A percentile compares a stretch with the other conserved stretches of the same genome.
phyloP scores from a whole-genome alignment of 2,113 vertebrate genomes.

The Festucalex cinctus region DNA sequence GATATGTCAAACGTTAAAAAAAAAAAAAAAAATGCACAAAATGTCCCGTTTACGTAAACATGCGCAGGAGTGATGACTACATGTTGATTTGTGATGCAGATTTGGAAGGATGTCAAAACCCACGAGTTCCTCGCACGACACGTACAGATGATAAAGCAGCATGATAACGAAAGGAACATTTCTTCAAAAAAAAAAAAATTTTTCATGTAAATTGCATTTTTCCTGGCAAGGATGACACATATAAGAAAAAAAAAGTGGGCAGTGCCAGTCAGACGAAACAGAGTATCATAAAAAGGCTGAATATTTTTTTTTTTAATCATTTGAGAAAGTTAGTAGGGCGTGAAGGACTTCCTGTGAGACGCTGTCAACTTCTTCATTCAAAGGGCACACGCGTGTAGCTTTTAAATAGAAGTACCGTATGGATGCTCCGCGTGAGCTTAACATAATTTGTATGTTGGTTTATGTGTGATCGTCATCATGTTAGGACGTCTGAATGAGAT shows the following conservation, averaged over 20 bases:
- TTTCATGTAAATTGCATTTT: background rate
- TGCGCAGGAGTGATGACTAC: background rate
- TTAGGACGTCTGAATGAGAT: background rate
- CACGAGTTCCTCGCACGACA: background rate
- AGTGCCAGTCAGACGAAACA: background rate
- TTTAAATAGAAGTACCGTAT: background rate
- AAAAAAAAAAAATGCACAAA: too few relatives aligned
- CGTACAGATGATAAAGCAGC: background rate
- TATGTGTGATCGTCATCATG: background rate
- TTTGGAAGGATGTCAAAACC: background rate
- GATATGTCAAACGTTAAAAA: too few relatives aligned
- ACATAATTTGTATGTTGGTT: background rate
- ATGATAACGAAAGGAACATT: background rate
- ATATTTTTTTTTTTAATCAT: background rate
- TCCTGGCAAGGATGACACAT: background rate
- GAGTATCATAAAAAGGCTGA: background rate
- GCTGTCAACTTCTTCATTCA: background rate
- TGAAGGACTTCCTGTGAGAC: constrained; percentile 1
- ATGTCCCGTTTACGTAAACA: background rate
- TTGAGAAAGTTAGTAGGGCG: background rate
- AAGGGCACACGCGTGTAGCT: background rate
- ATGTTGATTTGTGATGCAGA: background rate
- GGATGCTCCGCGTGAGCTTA: background rate
- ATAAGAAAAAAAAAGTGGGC: background rate
- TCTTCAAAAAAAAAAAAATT: background rate